Percentiles rank a stretch among this genome's conserved stretches.
Conservation (phyloP, 2,797 vertebrate genomes). For the Enoplosus armatus region DNA sequence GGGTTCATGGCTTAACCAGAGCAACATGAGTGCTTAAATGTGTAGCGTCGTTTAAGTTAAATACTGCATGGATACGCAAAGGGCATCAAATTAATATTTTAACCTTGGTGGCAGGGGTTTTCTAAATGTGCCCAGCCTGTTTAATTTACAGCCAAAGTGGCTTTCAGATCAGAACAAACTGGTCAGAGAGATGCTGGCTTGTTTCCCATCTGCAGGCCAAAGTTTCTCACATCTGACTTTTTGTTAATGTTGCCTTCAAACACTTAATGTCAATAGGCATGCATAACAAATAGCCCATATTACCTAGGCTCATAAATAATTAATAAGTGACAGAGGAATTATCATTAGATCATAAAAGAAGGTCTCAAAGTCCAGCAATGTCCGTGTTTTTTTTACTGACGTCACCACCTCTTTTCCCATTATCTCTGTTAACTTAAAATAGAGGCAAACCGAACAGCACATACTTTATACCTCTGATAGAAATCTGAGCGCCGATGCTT, state of each 20-base stretch:
- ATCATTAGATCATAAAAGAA: conserved; percentile 3
- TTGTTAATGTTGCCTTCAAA: conserved; percentile 21
- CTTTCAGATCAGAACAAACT: conserved; percentile 37
- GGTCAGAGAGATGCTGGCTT: conserved; percentile 10
- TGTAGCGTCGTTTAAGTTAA: conserved; percentile 37
- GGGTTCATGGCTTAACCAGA: conserved; percentile 42
- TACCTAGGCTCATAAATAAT: conserved; percentile 25
- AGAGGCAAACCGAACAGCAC: not conserved
- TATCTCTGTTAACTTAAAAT: not conserved
- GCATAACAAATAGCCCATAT: conserved; percentile 22
- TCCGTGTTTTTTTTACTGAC: not conserved
- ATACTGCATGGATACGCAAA: conserved; percentile 50
- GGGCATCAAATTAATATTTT: conserved; percentile 47
- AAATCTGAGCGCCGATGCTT: conserved; percentile 17
- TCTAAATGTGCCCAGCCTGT: conserved; percentile 33
- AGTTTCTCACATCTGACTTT: conserved; percentile 24
- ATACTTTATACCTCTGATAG: not conserved
- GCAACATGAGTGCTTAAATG: conserved; percentile 35
- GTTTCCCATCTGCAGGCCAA: conserved; percentile 27
- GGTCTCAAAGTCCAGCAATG: not conserved
- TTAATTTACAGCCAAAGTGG: conserved; percentile 41
- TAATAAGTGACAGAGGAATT: conserved; percentile 2
- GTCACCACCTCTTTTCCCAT: not conserved
- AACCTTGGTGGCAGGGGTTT: conserved; percentile 30
- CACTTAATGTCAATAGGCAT: conserved; percentile 2